Conservation (phyloP, 2,888 invertebrate species). For the Panopea generosa region DNA sequence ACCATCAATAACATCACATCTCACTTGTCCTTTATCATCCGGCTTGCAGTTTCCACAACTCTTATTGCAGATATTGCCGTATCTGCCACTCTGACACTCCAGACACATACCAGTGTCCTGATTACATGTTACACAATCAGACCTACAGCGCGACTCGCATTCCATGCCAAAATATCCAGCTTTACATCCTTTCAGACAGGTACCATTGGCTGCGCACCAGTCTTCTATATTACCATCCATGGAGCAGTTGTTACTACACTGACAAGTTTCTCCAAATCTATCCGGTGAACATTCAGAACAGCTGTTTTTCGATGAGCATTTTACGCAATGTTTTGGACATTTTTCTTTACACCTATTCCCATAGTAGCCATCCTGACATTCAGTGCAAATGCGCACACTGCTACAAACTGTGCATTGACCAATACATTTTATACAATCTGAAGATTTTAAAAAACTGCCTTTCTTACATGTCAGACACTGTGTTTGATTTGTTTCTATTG, state of each 20-base stretch:
- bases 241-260: constrained; percentile 34
- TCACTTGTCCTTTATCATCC: neutral
- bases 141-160: neutral
- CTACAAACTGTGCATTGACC: constrained; percentile 23
- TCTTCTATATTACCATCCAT: constrained; percentile 2
- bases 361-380: constrained; percentile 34
- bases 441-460: neutral
- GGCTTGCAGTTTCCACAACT: neutral
- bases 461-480: constrained; percentile 5
- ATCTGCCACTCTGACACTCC: constrained; percentile 25
- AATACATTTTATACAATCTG: neutral
- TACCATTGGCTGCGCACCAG: constrained; percentile 47
- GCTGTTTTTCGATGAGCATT: constrained; percentile 17
- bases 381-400: constrained; percentile 13
- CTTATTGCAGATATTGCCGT: constrained; percentile 27
- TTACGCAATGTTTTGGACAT: constrained; percentile 34
- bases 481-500: neutral
- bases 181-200: constrained; percentile 43
- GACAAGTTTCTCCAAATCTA: constrained; percentile 32
- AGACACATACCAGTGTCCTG: constrained; percentile 6
- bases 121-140: constrained; percentile 1
- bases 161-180: constrained; percentile 20
- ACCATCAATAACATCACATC: constrained; percentile 10
- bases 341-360: constrained; percentile 9
- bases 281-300: constrained; percentile 27